A percentile compares a stretch with the other conserved stretches of the same genome.
phyloP scores from a whole-genome alignment of 2,797 vertebrate species.

The Pseudochromis fuscus region DNA sequence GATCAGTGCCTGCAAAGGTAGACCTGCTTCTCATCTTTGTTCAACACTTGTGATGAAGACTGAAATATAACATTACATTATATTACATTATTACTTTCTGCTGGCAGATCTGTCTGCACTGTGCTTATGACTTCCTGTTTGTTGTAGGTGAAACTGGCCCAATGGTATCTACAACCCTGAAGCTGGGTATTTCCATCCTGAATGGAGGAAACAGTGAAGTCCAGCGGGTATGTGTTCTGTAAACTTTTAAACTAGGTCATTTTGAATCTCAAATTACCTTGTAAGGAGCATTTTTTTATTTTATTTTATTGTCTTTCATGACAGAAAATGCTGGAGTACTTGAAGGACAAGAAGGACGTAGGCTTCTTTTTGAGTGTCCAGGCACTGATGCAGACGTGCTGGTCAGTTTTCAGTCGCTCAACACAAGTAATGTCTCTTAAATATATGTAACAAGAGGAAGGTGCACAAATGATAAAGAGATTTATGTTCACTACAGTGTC shows the following conservation, averaged over 20 bases:
- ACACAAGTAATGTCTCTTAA: not conserved
- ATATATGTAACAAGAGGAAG: not conserved
- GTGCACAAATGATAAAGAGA: not conserved
- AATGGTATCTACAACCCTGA: conserved; percentile 95
- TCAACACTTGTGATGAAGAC: too few relatives aligned
- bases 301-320: conserved; percentile 3
- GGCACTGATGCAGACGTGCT: conserved; percentile 95
- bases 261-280: not conserved
- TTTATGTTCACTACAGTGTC: conserved; percentile 83
- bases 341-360: conserved; percentile 95
- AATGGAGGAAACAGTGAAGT: conserved; percentile 94
- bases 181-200: conserved; percentile 95
- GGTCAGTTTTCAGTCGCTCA: conserved; percentile 78
- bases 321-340: conserved; percentile 96
- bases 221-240: conserved; percentile 86
- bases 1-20: conserved; percentile 98
- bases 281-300: not conserved
- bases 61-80: too few relatives aligned
- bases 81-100: too few relatives aligned
- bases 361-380: conserved; percentile 96
- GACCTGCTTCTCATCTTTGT: not conserved
- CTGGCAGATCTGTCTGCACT: not conserved
- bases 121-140: conserved; percentile 2
- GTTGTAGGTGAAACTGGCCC: conserved; percentile 89
- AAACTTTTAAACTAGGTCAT: not conserved